Percentiles rank a stretch among this genome's conserved stretches.
Conservation (phyloP, 2,113 vertebrate genomes). For the Microcebus murinus region DNA sequence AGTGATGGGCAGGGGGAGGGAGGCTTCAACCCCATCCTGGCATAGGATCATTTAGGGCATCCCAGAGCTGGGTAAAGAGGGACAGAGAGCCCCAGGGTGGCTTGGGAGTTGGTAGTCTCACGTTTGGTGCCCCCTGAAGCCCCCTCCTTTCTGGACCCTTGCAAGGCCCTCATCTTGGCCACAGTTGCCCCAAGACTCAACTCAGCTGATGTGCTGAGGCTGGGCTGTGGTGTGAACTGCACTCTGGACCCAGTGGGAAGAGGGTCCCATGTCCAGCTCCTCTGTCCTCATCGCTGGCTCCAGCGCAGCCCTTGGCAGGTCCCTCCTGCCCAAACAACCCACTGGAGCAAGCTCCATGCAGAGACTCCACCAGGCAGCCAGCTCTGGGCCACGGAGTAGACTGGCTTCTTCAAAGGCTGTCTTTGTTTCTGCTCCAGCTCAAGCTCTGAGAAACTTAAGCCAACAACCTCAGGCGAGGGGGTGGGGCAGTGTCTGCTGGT, state of each 20-base stretch:
- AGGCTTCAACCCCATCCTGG: not conserved
- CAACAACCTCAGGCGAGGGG: constrained; percentile 48
- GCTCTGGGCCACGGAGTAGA: constrained; percentile 15
- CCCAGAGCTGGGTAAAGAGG: not conserved
- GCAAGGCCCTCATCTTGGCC: not conserved
- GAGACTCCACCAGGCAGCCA: not conserved
- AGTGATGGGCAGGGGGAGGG: not conserved
- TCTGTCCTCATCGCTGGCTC: not conserved
- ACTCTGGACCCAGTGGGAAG: not conserved
- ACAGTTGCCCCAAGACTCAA: not conserved
- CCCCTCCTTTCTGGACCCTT: not conserved
- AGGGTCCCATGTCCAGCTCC: not conserved
- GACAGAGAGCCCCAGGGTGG: not conserved
- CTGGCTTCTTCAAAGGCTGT: constrained; percentile 60
- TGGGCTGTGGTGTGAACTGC: not conserved
- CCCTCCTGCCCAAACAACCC: not conserved
- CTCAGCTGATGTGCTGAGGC: not conserved
- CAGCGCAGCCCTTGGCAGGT: not conserved
- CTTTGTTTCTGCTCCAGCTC: constrained; percentile 73
- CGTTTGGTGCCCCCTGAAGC: fast-evolving
- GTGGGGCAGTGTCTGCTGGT: constrained; percentile 21
- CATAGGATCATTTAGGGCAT: not conserved
- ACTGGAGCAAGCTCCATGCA: not conserved
- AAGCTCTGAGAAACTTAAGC: constrained; percentile 51
- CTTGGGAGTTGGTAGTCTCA: not conserved